Base-by-base conservation (phyloP, 2,797 vertebrate genomes). In the Acrocephalus scirpaceus region DNA sequence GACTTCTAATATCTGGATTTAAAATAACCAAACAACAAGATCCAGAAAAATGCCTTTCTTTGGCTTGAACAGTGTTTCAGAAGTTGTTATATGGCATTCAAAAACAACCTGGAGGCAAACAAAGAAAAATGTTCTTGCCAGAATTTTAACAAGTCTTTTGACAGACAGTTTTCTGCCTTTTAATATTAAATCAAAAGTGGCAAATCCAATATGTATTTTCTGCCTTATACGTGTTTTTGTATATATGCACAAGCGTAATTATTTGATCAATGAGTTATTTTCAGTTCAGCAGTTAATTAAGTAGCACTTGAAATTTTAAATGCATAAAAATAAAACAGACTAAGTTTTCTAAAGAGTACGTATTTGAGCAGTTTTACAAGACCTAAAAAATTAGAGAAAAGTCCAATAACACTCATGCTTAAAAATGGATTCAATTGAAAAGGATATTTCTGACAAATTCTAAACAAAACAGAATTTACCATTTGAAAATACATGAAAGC, bases 201-300 rank as follows among this genome's bases (percentile, higher is more conserved):
- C 22, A 94, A 86, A 92, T n/a, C 13, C 5, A 3, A 0, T n/a
- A 64, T 58, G 74, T 50, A 42, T 65, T 85, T 93, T 67, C 64
- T 72, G 40, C 47, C 50, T 76, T 70, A 9, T 30, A 86, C 58
- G 62, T 64, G 50, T 48, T 79, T 91, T 76, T 32, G 27, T 50
- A 65, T 77, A 77, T 26, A 78, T 11, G 32, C 61, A 75, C 13
- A 77, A 60, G n/a, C 1, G 3, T 51, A 88, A 70, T 79, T 79
- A 72, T 51, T 40, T 53, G 40, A 83, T 62, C 44, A 56, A 12
- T 48, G 29, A 74, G 42, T 64, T 88, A 70, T 60, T 93, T 91
- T 86, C 61, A 95, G 30, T 87, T 79, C 29, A n/a, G 29, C 75
- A 96, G 29, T 21, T 95, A 78, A 84, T 72, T 65, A 91, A 69